Percentiles rank a stretch among this genome's conserved stretches.
Conservation (phyloP, 2,113 vertebrate genomes). For the Leptodactylus fuscus region DNA sequence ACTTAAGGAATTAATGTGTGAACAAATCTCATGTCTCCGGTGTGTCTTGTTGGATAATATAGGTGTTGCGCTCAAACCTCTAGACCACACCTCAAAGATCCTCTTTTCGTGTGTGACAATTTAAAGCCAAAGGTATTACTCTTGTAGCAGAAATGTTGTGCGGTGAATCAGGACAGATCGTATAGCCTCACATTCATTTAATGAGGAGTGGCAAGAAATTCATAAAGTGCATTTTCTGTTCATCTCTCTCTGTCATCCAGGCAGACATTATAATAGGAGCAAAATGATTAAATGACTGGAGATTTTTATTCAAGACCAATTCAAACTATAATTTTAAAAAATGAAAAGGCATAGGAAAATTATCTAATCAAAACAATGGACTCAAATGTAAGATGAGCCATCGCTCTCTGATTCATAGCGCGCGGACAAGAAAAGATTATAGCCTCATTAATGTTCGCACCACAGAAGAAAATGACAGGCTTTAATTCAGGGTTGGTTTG, state of each 20-base stretch:
- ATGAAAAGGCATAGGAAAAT: conserved; percentile 59
- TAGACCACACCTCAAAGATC: conserved; percentile 41
- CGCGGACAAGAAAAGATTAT: conserved; percentile 60
- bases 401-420: conserved; percentile 52
- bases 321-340: conserved; percentile 59
- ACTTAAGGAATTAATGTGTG: conserved; percentile 42
- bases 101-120: conserved; percentile 39
- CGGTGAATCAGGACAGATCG: conserved; percentile 52
- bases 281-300: conserved; percentile 60
- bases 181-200: conserved; percentile 50
- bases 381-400: conserved; percentile 60
- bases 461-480: conserved; percentile 53
- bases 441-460: conserved; percentile 59
- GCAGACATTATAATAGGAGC: conserved; percentile 60
- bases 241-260: conserved; percentile 58
- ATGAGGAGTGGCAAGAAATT: conserved; percentile 51
- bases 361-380: conserved; percentile 61
- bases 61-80: conserved; percentile 21
- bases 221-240: conserved; percentile 58
- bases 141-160: conserved; percentile 32
- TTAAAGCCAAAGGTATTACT: conserved; percentile 46
- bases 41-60: conserved; percentile 42
- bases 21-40: conserved; percentile 39
- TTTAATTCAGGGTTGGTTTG: conserved; percentile 59
- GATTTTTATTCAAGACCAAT: conserved; percentile 61